Base-by-base conservation (phyloP, 2,113 vertebrate genomes). In the Anoura caudifer region DNA sequence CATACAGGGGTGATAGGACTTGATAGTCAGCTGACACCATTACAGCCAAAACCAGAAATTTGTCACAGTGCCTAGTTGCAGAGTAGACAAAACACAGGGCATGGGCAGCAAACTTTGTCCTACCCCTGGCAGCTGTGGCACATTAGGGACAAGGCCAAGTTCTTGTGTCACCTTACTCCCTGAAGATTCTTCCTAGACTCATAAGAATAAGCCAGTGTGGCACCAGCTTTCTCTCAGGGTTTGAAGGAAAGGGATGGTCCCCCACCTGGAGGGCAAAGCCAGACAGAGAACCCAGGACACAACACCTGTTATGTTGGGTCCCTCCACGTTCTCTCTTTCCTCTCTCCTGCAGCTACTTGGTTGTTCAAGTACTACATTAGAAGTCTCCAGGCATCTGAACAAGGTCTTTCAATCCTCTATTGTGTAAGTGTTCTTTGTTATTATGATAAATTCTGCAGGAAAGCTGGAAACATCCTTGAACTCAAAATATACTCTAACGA, bases 361-460 rank as follows among this genome's bases (percentile, higher is more conserved):
- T 54, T 95, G 28, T 97, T 97, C 93, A 61, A 24, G 1, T 97
- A 95, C 47, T 14, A n/a, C 0, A 0, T 94, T 15, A 83, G 22
- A 38, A 59, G 22, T 7, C 4, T 36, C 52, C 77, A 2, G 20
- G 65, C 65, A 2, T 76, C 28, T 38, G 5, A 38, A 13, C 5
- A n/a, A n/a, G 95, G 97, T 24, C 75, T 97, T 41, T 33, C 31
- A 3, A n/a, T 80, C 59, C 0, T 19, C 43, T 98, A 92, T 45
- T 97, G 96, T 28, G 97, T 97, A 95, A 97, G 97, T 97, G 61
- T 19, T 45, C 54, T 63, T 26, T 59, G 31, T 41, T 65, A 7
- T 69, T 81, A 43, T 1, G 4, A 20, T 2, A 5, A 36, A 50
- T 73, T 43, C 69, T 36, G n/a, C 15, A 54, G 3, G 24, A 86